These are phyloP conservation scores for Myiozetetes cayanensis DNA, from an alignment of 2,113 vertebrate genomes.

Conservation along the genomic window DNA sequence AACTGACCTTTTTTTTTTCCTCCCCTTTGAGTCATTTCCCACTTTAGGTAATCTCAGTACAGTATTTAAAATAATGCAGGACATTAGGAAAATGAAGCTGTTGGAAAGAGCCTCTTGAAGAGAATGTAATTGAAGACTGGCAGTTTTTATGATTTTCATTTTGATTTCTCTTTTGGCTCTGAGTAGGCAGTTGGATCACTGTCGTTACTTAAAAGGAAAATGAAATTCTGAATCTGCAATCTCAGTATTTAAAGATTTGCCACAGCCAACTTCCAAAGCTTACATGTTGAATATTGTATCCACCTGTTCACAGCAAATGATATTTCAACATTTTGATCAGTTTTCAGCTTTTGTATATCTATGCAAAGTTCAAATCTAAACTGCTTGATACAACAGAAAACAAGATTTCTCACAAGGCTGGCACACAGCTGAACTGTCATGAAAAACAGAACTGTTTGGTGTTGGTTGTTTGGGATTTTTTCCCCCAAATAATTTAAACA, in stretches of 20 bases:
- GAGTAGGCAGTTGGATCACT: neutral
- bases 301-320: neutral
- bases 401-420: neutral
- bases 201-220: neutral
- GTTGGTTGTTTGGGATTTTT: rapidly evolving
- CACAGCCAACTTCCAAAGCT: neutral
- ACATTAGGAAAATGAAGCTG: constrained; percentile 15
- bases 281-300: neutral
- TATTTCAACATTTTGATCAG: neutral
- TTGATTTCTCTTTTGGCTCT: constrained; percentile 31
- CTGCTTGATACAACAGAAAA: neutral
- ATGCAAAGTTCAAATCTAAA: neutral
- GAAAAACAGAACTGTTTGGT: neutral
- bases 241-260: neutral
- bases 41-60: neutral
- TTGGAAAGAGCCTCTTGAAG: neutral
- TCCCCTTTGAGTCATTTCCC: neutral
- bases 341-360: neutral
- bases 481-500: neutral
- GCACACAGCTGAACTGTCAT: neutral
- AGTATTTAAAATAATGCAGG: neutral
- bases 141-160: constrained; percentile 25
- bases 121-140: neutral
- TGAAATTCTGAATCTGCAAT: neutral
- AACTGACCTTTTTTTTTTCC: neutral